A percentile compares a stretch with the other conserved stretches of the same genome.
These are phyloP conservation scores for Antennarius striatus DNA, from an alignment of 2,113 vertebrate genomes.

Conservation along the genomic window DNA sequence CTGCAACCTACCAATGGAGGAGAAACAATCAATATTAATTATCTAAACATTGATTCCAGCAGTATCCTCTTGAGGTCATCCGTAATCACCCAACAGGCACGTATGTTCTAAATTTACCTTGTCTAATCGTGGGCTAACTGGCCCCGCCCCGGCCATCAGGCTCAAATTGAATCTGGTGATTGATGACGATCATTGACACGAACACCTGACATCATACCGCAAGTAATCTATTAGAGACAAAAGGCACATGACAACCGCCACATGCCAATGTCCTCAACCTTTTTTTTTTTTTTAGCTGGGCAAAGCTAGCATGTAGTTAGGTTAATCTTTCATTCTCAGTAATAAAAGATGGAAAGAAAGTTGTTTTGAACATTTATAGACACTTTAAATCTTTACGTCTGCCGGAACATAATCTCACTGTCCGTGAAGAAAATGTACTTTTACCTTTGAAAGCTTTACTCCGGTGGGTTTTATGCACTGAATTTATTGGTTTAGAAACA, in stretches of 20 bases:
- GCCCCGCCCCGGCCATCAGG: constrained; percentile 46
- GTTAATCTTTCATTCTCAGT: constrained; percentile 45
- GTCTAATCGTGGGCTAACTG: constrained; percentile 40
- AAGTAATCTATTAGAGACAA: constrained; percentile 59
- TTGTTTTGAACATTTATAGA: constrained; percentile 73
- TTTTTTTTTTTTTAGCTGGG: constrained; percentile 42
- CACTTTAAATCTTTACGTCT: constrained; percentile 70
- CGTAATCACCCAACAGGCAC: constrained; percentile 52
- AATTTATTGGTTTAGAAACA: constrained; percentile 72
- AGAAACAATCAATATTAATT: constrained; percentile 57
- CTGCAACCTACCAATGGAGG: constrained; percentile 19
- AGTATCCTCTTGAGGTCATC: constrained; percentile 64
- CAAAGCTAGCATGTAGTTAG: constrained; percentile 26
- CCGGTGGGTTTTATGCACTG: constrained; percentile 68
- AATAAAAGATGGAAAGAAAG: constrained; percentile 41
- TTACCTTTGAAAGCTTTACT: constrained; percentile 68
- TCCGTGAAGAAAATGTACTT: constrained; percentile 70
- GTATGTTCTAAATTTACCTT: constrained; percentile 56
- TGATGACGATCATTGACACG: constrained; percentile 62
- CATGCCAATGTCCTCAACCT: background rate
- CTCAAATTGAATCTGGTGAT: constrained; percentile 63
- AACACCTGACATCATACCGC: constrained; percentile 59
- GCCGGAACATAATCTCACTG: constrained; percentile 58
- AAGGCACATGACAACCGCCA: constrained; percentile 2
- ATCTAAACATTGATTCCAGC: constrained; percentile 67